Percentiles rank a stretch among this genome's conserved stretches.
phyloP scores from a whole-genome alignment of 2,113 vertebrate genomes.

The Chaenogobius annularis region DNA sequence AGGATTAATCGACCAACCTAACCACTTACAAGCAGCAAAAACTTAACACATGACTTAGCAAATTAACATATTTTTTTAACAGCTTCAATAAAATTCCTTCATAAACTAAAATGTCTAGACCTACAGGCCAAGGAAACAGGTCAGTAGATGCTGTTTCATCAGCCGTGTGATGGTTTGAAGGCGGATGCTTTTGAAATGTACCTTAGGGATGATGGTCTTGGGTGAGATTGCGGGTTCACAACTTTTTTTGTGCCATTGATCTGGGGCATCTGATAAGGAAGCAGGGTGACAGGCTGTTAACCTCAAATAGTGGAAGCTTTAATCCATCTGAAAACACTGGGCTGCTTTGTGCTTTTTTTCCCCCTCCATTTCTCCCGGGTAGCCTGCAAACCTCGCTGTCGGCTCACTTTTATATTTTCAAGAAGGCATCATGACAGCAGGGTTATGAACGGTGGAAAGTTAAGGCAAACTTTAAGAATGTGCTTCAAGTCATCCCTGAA shows the following conservation, averaged over 20 bases:
- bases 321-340: conserved; percentile 66
- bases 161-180: conserved; percentile 27
- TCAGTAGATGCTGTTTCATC: conserved; percentile 41
- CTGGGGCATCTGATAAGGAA: conserved; percentile 71
- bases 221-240: conserved; percentile 42
- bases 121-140: conserved; percentile 24
- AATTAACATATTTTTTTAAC: no score
- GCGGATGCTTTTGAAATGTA: conserved; percentile 33
- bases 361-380: conserved; percentile 35
- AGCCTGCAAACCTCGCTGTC: conserved; percentile 7
- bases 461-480: conserved; percentile 25
- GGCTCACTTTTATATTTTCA: conserved; percentile 20
- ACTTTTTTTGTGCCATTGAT: conserved; percentile 74
- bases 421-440: not conserved
- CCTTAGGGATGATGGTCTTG: conserved; percentile 51
- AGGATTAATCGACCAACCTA: no score
- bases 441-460: conserved; percentile 34
- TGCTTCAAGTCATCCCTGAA: not conserved
- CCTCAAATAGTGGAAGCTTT: conserved; percentile 67
- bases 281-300: conserved; percentile 75
- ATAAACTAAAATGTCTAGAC: not conserved
- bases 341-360: conserved; percentile 46
- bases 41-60: no score
- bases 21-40: no score
- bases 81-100: not conserved